phyloP scores from a whole-genome alignment of 2,888 invertebrate species.

The Sarcophaga carnaria region DNA sequence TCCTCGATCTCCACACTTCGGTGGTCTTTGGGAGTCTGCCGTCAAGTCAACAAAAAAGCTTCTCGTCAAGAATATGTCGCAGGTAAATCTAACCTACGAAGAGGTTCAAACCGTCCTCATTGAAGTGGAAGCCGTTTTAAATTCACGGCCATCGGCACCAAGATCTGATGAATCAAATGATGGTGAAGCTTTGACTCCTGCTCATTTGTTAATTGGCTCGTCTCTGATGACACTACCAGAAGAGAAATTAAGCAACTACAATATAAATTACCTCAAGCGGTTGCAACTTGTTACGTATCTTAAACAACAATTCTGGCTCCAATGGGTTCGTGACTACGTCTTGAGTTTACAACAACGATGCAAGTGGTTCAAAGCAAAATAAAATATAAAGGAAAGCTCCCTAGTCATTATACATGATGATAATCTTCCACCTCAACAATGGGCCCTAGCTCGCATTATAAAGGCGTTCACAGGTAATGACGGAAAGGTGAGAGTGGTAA shows the following conservation, averaged over 20 bases:
- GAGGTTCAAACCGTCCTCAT: constrained; percentile 65
- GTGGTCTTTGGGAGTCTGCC: constrained; percentile 62
- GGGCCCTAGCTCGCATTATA: no score
- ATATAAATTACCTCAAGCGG: constrained; percentile 29
- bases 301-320: constrained; percentile 63
- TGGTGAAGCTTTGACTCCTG: no score
- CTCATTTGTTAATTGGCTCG: no score
- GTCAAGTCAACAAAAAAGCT: constrained; percentile 68
- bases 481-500: no score
- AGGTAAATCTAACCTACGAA: constrained; percentile 59
- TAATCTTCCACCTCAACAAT: no score
- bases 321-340: constrained; percentile 59
- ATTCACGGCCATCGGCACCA: constrained; percentile 67
- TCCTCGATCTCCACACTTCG: constrained; percentile 66
- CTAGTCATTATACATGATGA: no score
- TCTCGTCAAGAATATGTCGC: constrained; percentile 55
- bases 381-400: constrained; percentile 23
- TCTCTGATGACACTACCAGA: constrained; percentile 21
- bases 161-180: no score
- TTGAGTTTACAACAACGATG: constrained; percentile 39
- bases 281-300: constrained; percentile 54
- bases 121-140: constrained; percentile 70
- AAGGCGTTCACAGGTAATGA: no score
- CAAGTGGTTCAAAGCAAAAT: constrained; percentile 44
- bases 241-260: constrained; percentile 14